Evolutionary conservation across 2,113 vertebrate species (phyloP), one percentile per base, ranked within the genome.

Genomic region (Daubentonia madagascariensis): DNA sequence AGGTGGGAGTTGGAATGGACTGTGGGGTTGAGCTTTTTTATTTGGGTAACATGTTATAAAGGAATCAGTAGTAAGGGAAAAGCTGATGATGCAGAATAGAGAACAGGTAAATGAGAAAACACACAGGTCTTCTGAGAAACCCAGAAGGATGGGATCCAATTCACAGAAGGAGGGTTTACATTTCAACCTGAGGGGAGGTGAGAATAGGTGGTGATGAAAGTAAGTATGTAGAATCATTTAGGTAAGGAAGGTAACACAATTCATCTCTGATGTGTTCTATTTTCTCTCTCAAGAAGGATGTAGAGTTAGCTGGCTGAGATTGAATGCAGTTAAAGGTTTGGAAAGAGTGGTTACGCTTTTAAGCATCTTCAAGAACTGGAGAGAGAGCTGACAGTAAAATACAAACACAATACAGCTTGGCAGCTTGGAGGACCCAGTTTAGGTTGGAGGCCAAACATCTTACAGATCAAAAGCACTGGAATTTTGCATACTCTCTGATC

Each of bases 361-460:
- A 85, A 94, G 43, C 23, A 91, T 85, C 63, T 91, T 96, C n/a
- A 94, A 72, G 84, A 93, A 61, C 25, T 61, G 16, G n/a, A 87
- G 92, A 89, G 35, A 80, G 1, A 89, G 20, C 8, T 59, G 28
- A 37, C 20, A 20, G 18, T 61, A 76, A 92, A 94, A 94, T 52
- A 32, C 16, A 83, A 65, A 76, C 23, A 68, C 50, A 96, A 48
- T 3, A 35, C 1, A 84, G 50, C 8, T 76, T 73, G 90, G 30
- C 8, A 84, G 28, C 20, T 37, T 75, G 32, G 76, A 90, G 32
- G 30, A 85, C 10, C 6, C 1, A 32, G 61, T 4, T 52, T 32
- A 94, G 4, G 23, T 67, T 63, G 37, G 25, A 93, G 22, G 22
- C 23, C 45, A 61, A 68, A 92, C 8, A 70, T 9, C 70, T 30